These are phyloP conservation scores for Lepus europaeus DNA, from an alignment of 2,113 vertebrate species.

Conservation along the genomic window DNA sequence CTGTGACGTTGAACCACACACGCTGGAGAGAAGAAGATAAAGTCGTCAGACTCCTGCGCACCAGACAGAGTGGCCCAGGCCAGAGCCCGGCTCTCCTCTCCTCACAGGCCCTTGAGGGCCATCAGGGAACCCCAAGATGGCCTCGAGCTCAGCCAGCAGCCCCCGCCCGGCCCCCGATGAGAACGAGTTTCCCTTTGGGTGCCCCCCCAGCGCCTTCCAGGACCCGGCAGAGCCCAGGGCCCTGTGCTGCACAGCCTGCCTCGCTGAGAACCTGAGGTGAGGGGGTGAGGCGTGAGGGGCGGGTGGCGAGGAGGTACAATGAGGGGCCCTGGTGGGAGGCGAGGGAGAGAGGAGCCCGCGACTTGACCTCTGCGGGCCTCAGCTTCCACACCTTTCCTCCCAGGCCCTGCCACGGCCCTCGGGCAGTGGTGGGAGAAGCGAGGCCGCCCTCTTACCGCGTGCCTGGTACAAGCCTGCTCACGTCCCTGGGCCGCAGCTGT, in stretches of 20 bases:
- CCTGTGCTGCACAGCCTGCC: slow-evolving; percentile 88
- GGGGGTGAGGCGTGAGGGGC: slow-evolving; percentile 35
- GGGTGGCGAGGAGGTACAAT: background rate
- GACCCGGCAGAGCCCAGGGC: slow-evolving; percentile 85
- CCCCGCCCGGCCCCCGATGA: slow-evolving; percentile 85
- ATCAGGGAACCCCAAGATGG: slow-evolving; percentile 81
- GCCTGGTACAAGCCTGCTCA: background rate
- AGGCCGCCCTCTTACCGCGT: background rate
- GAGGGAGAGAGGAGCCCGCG: background rate
- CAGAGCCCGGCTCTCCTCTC: slow-evolving; percentile 4
- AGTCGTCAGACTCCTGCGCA: background rate
- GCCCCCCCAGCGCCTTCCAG: slow-evolving; percentile 86
- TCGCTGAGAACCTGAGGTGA: slow-evolving; percentile 89
- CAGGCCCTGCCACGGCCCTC: background rate
- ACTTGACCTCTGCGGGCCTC: background rate
- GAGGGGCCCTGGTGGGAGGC: background rate
- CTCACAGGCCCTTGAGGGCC: background rate
- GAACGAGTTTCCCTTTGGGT: slow-evolving; percentile 90
- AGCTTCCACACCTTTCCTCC: background rate
- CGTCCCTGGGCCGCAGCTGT: background rate
- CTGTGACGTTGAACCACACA: slow-evolving; percentile 79
- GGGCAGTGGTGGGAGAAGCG: background rate
- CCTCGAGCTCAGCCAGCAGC: slow-evolving; percentile 72
- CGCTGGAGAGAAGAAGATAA: slow-evolving; percentile 68
- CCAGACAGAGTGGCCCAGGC: slow-evolving; percentile 28